Base-by-base conservation (phyloP, 2,797 vertebrate species). In the Sebastes goodei region DNA sequence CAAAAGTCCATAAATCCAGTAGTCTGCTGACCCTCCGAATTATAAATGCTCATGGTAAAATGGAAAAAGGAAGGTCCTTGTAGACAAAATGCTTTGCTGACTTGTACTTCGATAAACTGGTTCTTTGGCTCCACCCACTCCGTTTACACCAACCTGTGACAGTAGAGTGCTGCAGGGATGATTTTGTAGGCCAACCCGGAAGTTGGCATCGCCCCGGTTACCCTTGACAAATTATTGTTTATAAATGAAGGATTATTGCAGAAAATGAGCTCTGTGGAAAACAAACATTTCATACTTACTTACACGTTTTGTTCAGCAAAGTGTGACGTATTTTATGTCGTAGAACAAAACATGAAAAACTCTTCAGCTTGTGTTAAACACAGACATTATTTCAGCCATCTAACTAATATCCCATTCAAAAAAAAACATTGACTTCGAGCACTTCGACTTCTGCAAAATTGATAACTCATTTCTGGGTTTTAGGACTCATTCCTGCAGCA, bases 61-160 rank as follows among this genome's bases (percentile, higher is more conserved):
- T 49, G 25, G 25, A 35, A 55, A 4, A 33, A 53, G 6, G 7
- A 53, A 29, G 2, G 33, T 77, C 6, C 11, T 38, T 53, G 17
- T 20, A 59, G 21, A 14, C 4, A 32, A 23, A 30, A 27, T 57
- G 7, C 7, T 38, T 55, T 21, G 7, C 59, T 64, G 32, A 67
- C 10, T 29, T 73, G 21, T 14, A 2, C 6, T 29, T 2, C 1
- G 3, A 49, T 63, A 1, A 69, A 52, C 60, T 10, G 21, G 1
- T 63, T 74, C 33, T 71, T 73, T 71, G 73, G 53, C 78, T 80
- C 57, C 68, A 56, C 14, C n/a, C 30, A 53, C 68, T 79, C 33
- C 9, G 9, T 4, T 23, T 4, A 20, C 46, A 70, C 6, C 27
- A 64, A 17, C 30, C 69, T 72, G 52, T 15, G 0, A 20, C 76